Evolutionary conservation across 2,113 vertebrate genomes (phyloP).

Genomic region (Gavialis gangeticus): DNA sequence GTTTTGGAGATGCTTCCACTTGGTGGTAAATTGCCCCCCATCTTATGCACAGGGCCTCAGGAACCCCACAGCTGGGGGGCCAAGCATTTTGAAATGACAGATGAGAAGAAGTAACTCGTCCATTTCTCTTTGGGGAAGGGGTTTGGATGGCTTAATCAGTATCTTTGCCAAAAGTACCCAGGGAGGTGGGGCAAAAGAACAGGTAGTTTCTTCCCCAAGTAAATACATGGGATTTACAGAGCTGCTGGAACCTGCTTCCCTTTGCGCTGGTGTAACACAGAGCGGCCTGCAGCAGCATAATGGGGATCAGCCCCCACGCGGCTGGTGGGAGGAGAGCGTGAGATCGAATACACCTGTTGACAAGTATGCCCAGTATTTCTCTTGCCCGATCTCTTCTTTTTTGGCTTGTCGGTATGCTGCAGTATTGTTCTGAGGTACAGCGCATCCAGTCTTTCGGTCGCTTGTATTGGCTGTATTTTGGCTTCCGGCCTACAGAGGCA

Average conservation of each 20-base stretch:
- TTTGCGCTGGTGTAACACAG: background rate
- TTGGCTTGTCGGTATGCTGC: slow-evolving; percentile 9
- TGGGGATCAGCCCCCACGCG: background rate
- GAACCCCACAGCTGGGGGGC: background rate
- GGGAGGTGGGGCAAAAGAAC: background rate
- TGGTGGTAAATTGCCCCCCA: background rate
- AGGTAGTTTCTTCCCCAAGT: background rate
- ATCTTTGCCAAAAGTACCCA: background rate
- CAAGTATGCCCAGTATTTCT: background rate
- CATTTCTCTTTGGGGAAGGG: background rate
- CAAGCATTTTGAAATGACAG: background rate
- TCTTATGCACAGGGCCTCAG: background rate
- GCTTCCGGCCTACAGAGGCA: background rate
- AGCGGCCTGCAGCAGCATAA: background rate
- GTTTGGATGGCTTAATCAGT: too few species aligned
- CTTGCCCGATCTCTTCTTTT: slow-evolving; percentile 2
- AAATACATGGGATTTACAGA: background rate
- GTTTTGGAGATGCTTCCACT: background rate
- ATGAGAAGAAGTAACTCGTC: background rate
- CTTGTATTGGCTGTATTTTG: slow-evolving; percentile 26
- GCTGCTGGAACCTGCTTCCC: background rate
- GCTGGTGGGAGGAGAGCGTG: background rate
- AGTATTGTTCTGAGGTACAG: slow-evolving; percentile 19
- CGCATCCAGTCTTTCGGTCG: slow-evolving; percentile 24
- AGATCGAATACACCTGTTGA: background rate